Evolutionary conservation across 2,113 vertebrate species (phyloP).

Genomic region (rabbit (Oryctolagus cuniculus)): DNA sequence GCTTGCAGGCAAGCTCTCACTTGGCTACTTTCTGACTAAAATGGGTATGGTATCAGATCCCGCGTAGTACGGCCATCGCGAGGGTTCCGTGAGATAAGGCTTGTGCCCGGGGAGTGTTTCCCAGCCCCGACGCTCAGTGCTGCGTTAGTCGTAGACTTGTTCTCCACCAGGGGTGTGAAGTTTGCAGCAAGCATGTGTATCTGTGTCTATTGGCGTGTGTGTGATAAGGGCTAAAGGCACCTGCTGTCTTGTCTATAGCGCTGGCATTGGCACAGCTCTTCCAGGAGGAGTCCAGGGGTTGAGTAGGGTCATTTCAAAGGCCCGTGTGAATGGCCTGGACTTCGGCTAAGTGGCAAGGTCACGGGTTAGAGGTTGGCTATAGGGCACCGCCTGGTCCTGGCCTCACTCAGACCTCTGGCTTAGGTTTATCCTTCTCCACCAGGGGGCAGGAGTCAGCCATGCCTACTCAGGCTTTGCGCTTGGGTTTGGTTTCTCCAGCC

Average conservation of each 20-base stretch:
- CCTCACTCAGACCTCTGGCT: neutral
- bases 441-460: neutral
- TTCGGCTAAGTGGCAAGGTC: no score
- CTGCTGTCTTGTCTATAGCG: neutral
- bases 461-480: neutral
- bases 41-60: neutral
- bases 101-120: neutral
- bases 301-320: neutral
- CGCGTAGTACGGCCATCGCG: neutral
- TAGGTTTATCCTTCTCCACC: neutral
- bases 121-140: neutral
- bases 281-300: neutral
- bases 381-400: neutral
- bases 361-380: neutral
- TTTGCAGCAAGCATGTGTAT: neutral
- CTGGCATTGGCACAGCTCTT: neutral
- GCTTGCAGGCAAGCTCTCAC: neutral
- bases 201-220: neutral
- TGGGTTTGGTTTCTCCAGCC: neutral
- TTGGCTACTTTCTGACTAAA: neutral
- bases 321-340: neutral
- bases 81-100: neutral
- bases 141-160: neutral
- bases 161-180: neutral
- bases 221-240: neutral